phyloP scores from a whole-genome alignment of 2,797 vertebrate species.

The Erpetoichthys calabaricus region DNA sequence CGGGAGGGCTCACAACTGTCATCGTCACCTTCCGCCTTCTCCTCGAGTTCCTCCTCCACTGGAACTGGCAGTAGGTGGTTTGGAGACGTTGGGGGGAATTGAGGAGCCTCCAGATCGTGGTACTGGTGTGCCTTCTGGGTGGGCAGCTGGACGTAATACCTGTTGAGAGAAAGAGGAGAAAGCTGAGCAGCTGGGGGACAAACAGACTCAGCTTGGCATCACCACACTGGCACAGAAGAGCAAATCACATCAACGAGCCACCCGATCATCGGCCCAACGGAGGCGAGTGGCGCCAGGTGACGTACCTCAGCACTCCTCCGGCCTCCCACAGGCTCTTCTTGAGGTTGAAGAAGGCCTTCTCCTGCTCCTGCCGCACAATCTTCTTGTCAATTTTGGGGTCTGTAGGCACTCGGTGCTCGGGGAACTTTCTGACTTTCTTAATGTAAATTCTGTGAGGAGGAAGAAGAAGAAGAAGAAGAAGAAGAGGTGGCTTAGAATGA shows the following conservation, averaged over 20 bases:
- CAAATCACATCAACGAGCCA: not conserved
- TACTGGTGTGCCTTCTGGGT: constrained; percentile 71
- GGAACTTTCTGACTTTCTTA: constrained; percentile 72
- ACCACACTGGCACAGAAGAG: not conserved
- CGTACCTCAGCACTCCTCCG: constrained; percentile 57
- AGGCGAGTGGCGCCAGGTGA: not conserved
- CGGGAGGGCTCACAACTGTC: constrained; percentile 2
- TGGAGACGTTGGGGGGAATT: constrained; percentile 42
- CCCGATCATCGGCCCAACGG: not conserved
- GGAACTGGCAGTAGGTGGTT: constrained; percentile 36
- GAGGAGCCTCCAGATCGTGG: constrained; percentile 50
- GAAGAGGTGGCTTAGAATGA: constrained; percentile 1
- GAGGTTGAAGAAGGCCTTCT: constrained; percentile 66
- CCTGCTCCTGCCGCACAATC: constrained; percentile 63
- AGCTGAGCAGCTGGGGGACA: too few relatives aligned
- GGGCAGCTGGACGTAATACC: constrained; percentile 65
- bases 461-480: too few relatives aligned
- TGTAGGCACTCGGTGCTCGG: constrained; percentile 57
- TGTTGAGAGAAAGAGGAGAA: constrained; percentile 24
- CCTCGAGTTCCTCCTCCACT: constrained; percentile 40
- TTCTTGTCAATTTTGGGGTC: constrained; percentile 71
- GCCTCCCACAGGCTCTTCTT: constrained; percentile 61
- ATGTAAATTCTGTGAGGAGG: constrained; percentile 58
- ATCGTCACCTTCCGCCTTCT: constrained; percentile 15
- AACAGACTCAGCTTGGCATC: too few relatives aligned